Percentiles rank a stretch among this genome's conserved stretches.
phyloP scores from a whole-genome alignment of 1,140 invertebrate genomes.

The Formica selysi region DNA sequence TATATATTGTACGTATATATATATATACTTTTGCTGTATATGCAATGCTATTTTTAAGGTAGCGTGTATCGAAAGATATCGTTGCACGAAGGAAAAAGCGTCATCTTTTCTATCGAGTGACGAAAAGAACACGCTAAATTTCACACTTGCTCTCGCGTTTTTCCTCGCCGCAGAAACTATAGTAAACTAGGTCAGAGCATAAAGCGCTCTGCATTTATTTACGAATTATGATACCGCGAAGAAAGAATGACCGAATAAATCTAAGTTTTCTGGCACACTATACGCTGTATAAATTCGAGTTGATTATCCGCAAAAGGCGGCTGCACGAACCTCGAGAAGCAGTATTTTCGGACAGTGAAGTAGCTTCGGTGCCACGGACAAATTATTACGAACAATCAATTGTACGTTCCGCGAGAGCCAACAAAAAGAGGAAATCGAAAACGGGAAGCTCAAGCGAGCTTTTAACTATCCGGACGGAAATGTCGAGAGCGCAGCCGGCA shows the following conservation, averaged over 20 bases:
- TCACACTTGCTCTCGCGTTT: background rate
- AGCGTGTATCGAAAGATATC: background rate
- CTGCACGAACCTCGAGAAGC: background rate
- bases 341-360: slow-evolving; percentile 8
- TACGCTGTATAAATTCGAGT: slow-evolving; percentile 13
- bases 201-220: slow-evolving; percentile 32
- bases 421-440: slow-evolving; percentile 38
- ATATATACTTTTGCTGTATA: background rate
- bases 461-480: slow-evolving; percentile 74
- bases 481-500: slow-evolving; percentile 26
- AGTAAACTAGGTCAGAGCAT: slow-evolving; percentile 22
- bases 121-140: slow-evolving; percentile 1
- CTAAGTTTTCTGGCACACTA: background rate
- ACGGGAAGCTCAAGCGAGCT: slow-evolving; percentile 77
- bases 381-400: slow-evolving; percentile 50
- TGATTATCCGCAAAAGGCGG: slow-evolving; percentile 3
- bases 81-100: background rate
- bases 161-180: background rate
- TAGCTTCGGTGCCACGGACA: slow-evolving; percentile 6
- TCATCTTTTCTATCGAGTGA: background rate
- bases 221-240: slow-evolving; percentile 18
- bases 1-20: background rate
- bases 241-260: slow-evolving; percentile 36
- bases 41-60: background rate
- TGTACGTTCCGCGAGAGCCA: background rate